Evolutionary conservation across 2,888 invertebrate genomes (phyloP).

Genomic region (Lutraria lutraria): DNA sequence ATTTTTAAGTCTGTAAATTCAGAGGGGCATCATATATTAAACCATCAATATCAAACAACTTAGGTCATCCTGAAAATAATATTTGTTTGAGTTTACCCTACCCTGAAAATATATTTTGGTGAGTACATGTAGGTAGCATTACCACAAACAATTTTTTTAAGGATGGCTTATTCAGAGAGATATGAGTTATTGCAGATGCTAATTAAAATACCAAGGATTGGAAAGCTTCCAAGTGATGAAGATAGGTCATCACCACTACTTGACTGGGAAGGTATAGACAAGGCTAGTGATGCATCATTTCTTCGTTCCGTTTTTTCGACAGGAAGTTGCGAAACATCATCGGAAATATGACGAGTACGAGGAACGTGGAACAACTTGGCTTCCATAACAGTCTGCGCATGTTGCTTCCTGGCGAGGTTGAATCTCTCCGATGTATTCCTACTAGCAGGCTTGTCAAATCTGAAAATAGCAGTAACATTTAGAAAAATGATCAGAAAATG

Average conservation of each 20-base stretch:
- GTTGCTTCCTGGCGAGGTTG: background rate
- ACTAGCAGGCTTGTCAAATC: slow-evolving; percentile 14
- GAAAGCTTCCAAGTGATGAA: slow-evolving; percentile 73
- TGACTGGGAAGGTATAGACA: slow-evolving; percentile 70
- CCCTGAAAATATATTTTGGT: too few relatives aligned
- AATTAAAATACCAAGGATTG: slow-evolving; percentile 59
- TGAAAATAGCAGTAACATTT: background rate
- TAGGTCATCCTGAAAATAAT: too few relatives aligned
- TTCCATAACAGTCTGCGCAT: slow-evolving; percentile 70
- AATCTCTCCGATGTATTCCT: background rate
- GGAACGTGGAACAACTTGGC: slow-evolving; percentile 70
- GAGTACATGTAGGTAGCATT: too few relatives aligned
- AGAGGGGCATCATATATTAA: too few relatives aligned
- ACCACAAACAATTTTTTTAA: too few relatives aligned
- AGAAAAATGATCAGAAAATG: too few relatives aligned
- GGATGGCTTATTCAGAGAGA: too few relatives aligned
- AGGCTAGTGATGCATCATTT: slow-evolving; percentile 68
- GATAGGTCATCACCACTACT: slow-evolving; percentile 73
- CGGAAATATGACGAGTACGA: slow-evolving; percentile 73
- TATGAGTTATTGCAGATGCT: too few relatives aligned
- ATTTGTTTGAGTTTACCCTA: too few relatives aligned
- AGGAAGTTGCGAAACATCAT: slow-evolving; percentile 69
- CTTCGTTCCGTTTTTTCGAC: slow-evolving; percentile 64
- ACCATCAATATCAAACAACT: too few relatives aligned
- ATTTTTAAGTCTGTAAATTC: too few relatives aligned